These are phyloP conservation scores for Leptonema lineaticorne DNA, from an alignment of 1,140 invertebrate genomes.

Conservation along the genomic window DNA sequence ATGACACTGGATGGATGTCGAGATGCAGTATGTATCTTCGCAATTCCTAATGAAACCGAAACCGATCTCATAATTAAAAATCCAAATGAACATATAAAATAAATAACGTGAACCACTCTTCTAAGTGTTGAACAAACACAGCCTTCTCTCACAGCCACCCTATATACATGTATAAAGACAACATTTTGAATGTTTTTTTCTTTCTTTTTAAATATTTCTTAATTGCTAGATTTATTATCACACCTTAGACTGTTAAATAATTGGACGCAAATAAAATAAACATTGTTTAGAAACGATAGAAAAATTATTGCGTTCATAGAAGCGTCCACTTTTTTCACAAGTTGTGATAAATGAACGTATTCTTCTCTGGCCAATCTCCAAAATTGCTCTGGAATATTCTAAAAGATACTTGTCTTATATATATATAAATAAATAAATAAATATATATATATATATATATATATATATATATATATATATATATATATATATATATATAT, in stretches of 20 bases:
- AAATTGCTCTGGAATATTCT: conserved; percentile 57
- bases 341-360: conserved; percentile 60
- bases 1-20: conserved; percentile 55
- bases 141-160: not conserved
- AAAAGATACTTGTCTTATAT: conserved; percentile 22
- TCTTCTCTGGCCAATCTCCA: conserved; percentile 60
- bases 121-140: not conserved
- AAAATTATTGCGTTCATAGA: conserved; percentile 61
- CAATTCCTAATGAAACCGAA: conserved; percentile 58
- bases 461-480: not conserved
- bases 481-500: not conserved
- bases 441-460: not conserved
- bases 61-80: conserved; percentile 57
- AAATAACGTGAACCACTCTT: conserved; percentile 42
- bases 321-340: conserved; percentile 59
- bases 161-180: not conserved
- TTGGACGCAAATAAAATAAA: conserved; percentile 68
- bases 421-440: not conserved
- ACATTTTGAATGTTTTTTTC: too few species aligned
- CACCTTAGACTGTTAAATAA: conserved; percentile 65
- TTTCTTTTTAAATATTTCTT: too few species aligned
- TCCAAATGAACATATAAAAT: conserved; percentile 61
- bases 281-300: conserved; percentile 63
- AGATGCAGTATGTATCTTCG: conserved; percentile 58
- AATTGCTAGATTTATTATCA: too few species aligned